These are phyloP conservation scores for Agriopis marginaria DNA, from an alignment of 2,888 invertebrate genomes.

Conservation along the genomic window DNA sequence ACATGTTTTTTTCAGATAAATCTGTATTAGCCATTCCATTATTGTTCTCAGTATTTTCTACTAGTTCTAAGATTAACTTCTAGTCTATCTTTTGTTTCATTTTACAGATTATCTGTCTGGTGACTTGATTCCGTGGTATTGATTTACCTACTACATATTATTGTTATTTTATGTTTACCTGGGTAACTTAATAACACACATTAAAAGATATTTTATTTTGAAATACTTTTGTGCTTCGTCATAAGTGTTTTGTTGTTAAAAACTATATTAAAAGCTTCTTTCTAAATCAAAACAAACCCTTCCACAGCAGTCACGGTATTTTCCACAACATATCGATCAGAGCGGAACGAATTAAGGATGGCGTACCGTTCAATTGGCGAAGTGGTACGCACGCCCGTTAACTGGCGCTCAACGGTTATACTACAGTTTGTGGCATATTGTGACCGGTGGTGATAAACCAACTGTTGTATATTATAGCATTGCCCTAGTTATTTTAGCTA, in stretches of 20 bases:
- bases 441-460: background rate
- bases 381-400: slow-evolving; percentile 57
- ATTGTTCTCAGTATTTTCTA: background rate
- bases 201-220: background rate
- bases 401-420: slow-evolving; percentile 46
- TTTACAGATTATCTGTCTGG: background rate
- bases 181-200: too few species aligned
- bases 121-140: background rate
- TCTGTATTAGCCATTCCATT: background rate
- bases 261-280: background rate
- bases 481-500: background rate
- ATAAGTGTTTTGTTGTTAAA: background rate
- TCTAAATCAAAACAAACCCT: slow-evolving; percentile 22
- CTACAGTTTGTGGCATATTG: slow-evolving; percentile 24
- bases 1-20: background rate
- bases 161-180: too few species aligned
- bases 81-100: background rate
- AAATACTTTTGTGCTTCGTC: background rate
- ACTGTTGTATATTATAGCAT: background rate
- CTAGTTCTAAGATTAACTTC: background rate
- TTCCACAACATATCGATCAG: slow-evolving; percentile 62
- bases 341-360: slow-evolving; percentile 58
- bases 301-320: slow-evolving; percentile 47
- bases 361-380: slow-evolving; percentile 58
- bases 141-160: too few species aligned